Base-by-base conservation (phyloP, 2,797 vertebrate genomes). In the Onychomys torridus region DNA sequence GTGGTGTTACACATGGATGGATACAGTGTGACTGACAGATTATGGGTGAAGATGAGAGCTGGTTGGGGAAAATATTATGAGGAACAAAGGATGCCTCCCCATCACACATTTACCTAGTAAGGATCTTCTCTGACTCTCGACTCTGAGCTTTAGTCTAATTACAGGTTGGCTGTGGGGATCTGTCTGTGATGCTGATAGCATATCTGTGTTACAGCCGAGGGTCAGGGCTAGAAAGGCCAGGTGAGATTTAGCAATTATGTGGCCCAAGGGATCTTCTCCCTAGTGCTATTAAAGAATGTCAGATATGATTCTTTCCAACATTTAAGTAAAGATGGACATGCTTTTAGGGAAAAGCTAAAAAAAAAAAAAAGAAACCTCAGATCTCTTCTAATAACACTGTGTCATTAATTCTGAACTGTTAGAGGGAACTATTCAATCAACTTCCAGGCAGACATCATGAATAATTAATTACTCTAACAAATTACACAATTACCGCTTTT, bases 131-230 rank as follows among this genome's bases (percentile, higher is more conserved):
- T 61, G 46, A 67, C 23, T 40, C 10, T 27, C 23, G 34, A 17
- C 43, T 90, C 34, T 0, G 37, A 34, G 29, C 32, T 49, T n/a
- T 13, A 32, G 40, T 5, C 23, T 59, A 59, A 19, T 59, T 52
- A 27, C n/a, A 14, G 32, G 29, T 16, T 37, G 49, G 55, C 2
- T 11, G 23, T 25, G 1, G 86, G 19, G 43, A 57, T 81, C 89
- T 85, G 71, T 52, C 91, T 73, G 77, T 92, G 86, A 93, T 96
- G 34, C 91, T 96, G 91, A 94, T 90, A 10, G 17, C 49, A 69
- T 9, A 32, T 49, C 1, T 0, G 1, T 23, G 21, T 8, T 34
- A 6, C 1, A 61, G 32, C 25, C 7, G 29, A 17, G 93, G n/a
- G 12, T 69, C n/a, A 49, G 55, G 25, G n/a, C 37, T 87, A 65